Evolutionary conservation across 2,888 invertebrate species (phyloP), one percentile per base, ranked within the genome.

Genomic region (Eupithecia centaureata): DNA sequence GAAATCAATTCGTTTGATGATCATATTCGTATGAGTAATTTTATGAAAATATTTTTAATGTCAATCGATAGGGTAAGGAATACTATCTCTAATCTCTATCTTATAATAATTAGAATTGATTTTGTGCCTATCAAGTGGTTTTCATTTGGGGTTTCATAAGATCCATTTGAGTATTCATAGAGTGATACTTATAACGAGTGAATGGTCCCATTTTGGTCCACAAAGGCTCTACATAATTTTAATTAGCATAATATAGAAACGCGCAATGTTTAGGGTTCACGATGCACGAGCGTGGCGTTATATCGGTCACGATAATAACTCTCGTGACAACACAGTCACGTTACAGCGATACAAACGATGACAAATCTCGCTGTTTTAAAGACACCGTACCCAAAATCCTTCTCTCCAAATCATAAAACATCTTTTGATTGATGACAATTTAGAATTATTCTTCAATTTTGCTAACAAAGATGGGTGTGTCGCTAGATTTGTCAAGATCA

Each of bases 281-380:
- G 68, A 67, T 67, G 68, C 70, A 70, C 67, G 67, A 67, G 60
- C 67, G 69, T 74, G 70, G 73, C 70, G 66, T 70, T 68, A 72
- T 72, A 73, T 70, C 62, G 57, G 59, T 64, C 70, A 72, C 72
- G 71, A 74, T 72, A 62, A 63, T 51, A 67, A 42, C 27, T 64
- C n/a, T 84, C 88, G 88, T 88, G 88, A 84, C 79, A 67, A 22
- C 71, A 56, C 72, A 57, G 81, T 88, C 88, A 88, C 88, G 88
- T 78, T 79, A 57, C 76, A 62, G 62, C 38, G 22, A 63, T 38
- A 67, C 52, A 33, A n/a, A 61, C 65, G 56, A 66, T 47, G 68
- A 65, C 65, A 65, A 54, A 59, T 64, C 13, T 47, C 25, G 30
- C 59, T 54, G 25, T 35, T 65, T 56, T 65, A 33, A 58, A 51